phyloP scores from a whole-genome alignment of 2,888 invertebrate species.

The Papilio demoleus region DNA sequence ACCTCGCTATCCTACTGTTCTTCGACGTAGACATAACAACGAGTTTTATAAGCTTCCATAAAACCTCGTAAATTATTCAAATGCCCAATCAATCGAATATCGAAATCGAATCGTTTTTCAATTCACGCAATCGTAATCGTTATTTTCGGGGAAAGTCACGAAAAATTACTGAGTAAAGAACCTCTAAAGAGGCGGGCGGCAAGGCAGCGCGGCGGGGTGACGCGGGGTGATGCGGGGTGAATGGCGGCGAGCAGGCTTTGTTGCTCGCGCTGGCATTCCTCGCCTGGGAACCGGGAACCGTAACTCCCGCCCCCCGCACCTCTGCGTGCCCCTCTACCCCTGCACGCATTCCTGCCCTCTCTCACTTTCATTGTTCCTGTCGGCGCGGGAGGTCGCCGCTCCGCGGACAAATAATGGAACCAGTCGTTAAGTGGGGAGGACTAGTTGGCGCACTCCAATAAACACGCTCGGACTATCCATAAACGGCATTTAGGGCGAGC shows the following conservation, averaged over 20 bases:
- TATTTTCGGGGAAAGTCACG: constrained; percentile 71
- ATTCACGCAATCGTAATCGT: constrained; percentile 61
- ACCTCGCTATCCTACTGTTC: constrained; percentile 41
- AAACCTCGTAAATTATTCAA: constrained; percentile 27
- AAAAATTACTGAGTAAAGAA: constrained; percentile 70
- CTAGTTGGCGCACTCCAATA: constrained; percentile 71
- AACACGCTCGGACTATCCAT: constrained; percentile 71
- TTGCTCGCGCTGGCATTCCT: constrained; percentile 82
- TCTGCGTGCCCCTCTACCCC: constrained; percentile 58
- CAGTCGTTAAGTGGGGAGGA: constrained; percentile 68
- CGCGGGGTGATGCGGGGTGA: constrained; percentile 68
- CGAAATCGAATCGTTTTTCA: constrained; percentile 54
- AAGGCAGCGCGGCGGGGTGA: constrained; percentile 45
- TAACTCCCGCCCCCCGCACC: constrained; percentile 55
- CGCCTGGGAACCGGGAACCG: constrained; percentile 81
- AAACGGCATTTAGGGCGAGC: constrained; percentile 71
- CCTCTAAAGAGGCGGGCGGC: constrained; percentile 53
- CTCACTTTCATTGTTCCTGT: constrained; percentile 82
- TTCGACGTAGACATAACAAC: constrained; percentile 33
- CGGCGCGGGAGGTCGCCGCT: constrained; percentile 80
- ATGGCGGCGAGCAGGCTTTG: constrained; percentile 81
- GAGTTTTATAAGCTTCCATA: constrained; percentile 35
- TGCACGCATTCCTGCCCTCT: constrained; percentile 78
- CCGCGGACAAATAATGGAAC: constrained; percentile 73
- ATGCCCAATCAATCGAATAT: constrained; percentile 34